These are phyloP conservation scores for Hesperophylax magnus DNA, from an alignment of 1,140 invertebrate genomes.

Conservation along the genomic window DNA sequence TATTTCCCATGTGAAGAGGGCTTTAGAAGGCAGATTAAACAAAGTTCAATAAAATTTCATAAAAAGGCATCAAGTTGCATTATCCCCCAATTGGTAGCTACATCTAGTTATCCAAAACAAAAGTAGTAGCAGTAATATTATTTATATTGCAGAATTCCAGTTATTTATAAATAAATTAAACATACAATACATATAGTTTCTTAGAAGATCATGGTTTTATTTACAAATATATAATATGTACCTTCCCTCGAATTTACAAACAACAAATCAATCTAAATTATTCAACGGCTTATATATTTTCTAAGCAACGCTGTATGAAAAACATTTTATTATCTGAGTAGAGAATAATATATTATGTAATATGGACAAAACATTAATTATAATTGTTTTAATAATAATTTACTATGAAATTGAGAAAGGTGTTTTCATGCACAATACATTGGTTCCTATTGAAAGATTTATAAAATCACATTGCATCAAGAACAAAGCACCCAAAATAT, in stretches of 20 bases:
- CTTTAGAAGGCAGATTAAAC: background rate
- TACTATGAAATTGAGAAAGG: background rate
- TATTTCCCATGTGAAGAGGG: slow-evolving; percentile 3
- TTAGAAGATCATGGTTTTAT: slow-evolving; percentile 27
- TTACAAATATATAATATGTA: slow-evolving; percentile 39
- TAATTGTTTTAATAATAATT: background rate
- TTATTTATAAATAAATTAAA: slow-evolving; percentile 19
- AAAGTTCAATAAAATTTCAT: slow-evolving; percentile 10
- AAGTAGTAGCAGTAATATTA: too few species aligned
- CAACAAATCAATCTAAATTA: slow-evolving; percentile 13
- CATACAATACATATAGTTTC: slow-evolving; percentile 17
- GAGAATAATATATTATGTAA: background rate
- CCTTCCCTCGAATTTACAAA: slow-evolving; percentile 28
- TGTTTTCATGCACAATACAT: background rate
- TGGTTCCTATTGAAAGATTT: background rate
- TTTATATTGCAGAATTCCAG: background rate
- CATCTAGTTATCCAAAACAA: background rate
- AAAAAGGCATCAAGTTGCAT: slow-evolving; percentile 19
- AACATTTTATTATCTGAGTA: background rate
- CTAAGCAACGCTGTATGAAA: slow-evolving; percentile 1
- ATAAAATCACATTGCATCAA: slow-evolving; percentile 23
- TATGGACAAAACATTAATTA: background rate
- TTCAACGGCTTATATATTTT: slow-evolving; percentile 27
- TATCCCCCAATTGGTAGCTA: slow-evolving; percentile 2
- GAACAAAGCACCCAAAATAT: slow-evolving; percentile 26